Evolutionary conservation across 2,797 vertebrate genomes (phyloP), one percentile per base, ranked within the genome.

Genomic region (Sebastes vulpes): DNA sequence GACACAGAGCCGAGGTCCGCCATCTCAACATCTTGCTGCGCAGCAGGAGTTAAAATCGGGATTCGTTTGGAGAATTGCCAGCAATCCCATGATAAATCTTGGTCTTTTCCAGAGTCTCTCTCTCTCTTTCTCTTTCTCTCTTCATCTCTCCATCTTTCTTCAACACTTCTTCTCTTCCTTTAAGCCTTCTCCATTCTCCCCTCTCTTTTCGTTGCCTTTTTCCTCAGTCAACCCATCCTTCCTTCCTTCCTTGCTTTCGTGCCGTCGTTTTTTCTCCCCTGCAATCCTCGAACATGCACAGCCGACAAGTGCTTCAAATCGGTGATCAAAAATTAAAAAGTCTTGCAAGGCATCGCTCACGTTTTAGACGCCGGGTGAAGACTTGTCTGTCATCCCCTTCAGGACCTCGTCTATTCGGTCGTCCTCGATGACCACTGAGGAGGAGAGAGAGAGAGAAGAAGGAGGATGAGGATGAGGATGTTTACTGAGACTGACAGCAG

Each of bases 401-500:
- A 99, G 96, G 89, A 99, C 98, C 93, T 99, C 98, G 94, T 99
- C 98, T 98, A 99, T 98, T 96, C 98, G 97, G 96, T 99, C 98
- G 93, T 99, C 98, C 95, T 99, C 98, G 95, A 99, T 99, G 92
- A 99, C 98, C 96, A 99, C 98, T 99, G 97, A 87, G 73, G 85
- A 81, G 12, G 35, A 38, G 12, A 38, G 35, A 38, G 35, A 38
- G 61, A 84, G 25, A 10, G 32, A 18, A 46, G 16, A 18, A 20
- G 25, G 91, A 82, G 35, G 77, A 38, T 38, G 35, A 83, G 18
- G 4, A 6, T 54, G 35, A 23, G 26, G 25, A 42, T 79, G 69
- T 89, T 92, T 77, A 90, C 42, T 25, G 20, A 35, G 65, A 54
- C 11, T 7, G n/a, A 32, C 14, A 48, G 28, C 26, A 31, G 28